These are phyloP conservation scores for Mastomys coucha DNA, from an alignment of 2,113 vertebrate genomes.

Conservation along the genomic window DNA sequence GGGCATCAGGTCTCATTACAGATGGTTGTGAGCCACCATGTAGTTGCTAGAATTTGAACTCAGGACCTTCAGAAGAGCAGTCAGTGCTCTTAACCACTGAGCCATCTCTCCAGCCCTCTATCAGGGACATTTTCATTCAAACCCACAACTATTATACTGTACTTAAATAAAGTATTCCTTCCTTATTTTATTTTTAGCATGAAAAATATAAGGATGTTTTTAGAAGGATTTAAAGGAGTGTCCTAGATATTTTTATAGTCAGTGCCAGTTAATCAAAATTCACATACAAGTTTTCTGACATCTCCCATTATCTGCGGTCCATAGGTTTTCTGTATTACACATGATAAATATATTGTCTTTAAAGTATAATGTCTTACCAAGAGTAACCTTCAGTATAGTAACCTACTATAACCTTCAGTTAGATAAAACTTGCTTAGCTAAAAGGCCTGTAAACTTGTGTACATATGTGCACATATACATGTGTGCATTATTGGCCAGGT, in stretches of 20 bases:
- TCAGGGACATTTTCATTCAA: background rate
- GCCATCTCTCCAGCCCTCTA: no score
- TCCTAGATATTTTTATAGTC: conserved; percentile 55
- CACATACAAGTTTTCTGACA: background rate
- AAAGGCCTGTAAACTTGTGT: background rate
- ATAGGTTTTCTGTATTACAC: background rate
- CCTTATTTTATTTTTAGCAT: conserved; percentile 49
- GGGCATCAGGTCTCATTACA: no score
- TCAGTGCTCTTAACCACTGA: no score
- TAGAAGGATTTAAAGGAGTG: background rate
- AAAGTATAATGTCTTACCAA: background rate
- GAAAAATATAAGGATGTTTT: conserved; percentile 39
- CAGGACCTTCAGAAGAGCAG: no score
- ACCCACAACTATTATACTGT: background rate
- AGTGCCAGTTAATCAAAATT: conserved; percentile 34
- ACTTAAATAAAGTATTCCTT: conserved; percentile 9
- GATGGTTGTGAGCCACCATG: no score
- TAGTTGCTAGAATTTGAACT: no score
- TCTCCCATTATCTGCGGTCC: background rate
- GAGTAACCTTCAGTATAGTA: no score
- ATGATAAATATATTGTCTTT: background rate
- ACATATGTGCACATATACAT: background rate
- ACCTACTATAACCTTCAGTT: background rate
- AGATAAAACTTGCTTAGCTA: conserved; percentile 39
- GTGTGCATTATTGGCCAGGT: background rate